These are phyloP conservation scores for Pissodes strobi DNA, from an alignment of 1,140 invertebrate species.

Conservation along the genomic window DNA sequence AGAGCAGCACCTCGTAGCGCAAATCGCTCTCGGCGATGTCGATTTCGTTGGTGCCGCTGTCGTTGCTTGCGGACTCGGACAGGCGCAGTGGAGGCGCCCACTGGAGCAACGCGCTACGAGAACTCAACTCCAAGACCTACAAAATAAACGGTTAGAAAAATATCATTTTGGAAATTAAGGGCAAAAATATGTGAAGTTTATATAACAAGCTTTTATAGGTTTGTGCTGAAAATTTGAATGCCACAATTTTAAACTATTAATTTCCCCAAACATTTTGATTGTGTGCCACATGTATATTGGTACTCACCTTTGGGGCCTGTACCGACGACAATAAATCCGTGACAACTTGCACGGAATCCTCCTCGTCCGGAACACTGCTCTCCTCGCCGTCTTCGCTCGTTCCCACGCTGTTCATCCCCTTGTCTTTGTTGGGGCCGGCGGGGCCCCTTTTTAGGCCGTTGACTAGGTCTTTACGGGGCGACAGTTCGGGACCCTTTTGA, in stretches of 20 bases:
- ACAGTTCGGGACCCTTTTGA: constrained; percentile 35
- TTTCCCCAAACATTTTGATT: background rate
- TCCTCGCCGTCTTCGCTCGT: constrained; percentile 72
- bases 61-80: constrained; percentile 59
- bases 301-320: constrained; percentile 72
- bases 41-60: constrained; percentile 49
- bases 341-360: constrained; percentile 67
- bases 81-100: constrained; percentile 71
- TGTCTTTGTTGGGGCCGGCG: constrained; percentile 39
- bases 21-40: constrained; percentile 64
- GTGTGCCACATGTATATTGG: background rate
- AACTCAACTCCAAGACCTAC: constrained; percentile 76
- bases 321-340: constrained; percentile 74
- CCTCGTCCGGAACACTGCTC: constrained; percentile 70
- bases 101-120: constrained; percentile 76
- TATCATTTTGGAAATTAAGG: background rate
- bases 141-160: constrained; percentile 24
- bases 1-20: constrained; percentile 74
- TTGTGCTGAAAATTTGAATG: too few relatives aligned
- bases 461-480: constrained; percentile 59
- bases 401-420: constrained; percentile 66
- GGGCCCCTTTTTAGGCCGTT: constrained; percentile 58
- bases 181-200: too few relatives aligned
- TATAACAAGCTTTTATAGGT: too few relatives aligned
- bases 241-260: too few relatives aligned